phyloP scores from a whole-genome alignment of 2,113 vertebrate genomes.

The Axis porcinus region DNA sequence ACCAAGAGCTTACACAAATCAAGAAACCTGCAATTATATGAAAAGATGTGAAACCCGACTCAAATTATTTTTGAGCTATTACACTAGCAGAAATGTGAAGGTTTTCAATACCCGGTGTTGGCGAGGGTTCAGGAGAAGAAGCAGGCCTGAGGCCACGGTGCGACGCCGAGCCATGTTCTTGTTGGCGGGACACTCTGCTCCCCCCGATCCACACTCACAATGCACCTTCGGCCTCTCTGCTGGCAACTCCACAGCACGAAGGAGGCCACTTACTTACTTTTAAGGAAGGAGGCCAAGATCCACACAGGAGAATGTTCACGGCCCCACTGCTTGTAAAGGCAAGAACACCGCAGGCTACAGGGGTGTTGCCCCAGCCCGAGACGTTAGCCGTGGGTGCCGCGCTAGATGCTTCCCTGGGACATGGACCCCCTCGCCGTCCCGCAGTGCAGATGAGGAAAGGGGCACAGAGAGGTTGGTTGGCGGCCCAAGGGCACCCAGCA shows the following conservation, averaged over 20 bases:
- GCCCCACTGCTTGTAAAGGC: fast-evolving
- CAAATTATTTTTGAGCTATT: not conserved
- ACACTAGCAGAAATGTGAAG: fast-evolving
- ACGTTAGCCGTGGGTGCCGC: fast-evolving
- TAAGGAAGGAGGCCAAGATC: not conserved
- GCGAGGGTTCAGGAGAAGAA: fast-evolving
- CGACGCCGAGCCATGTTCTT: fast-evolving
- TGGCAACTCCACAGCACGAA: fast-evolving
- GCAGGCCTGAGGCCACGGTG: fast-evolving
- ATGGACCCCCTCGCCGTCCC: fast-evolving
- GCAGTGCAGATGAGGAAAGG: fast-evolving
- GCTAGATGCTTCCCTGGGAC: fast-evolving
- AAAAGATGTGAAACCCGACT: fast-evolving
- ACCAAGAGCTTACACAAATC: not conserved
- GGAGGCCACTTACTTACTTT: too few relatives aligned
- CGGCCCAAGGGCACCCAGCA: not conserved
- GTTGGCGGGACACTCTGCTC: fast-evolving
- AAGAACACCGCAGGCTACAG: fast-evolving
- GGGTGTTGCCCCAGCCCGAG: fast-evolving
- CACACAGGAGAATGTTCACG: fast-evolving
- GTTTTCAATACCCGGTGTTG: fast-evolving
- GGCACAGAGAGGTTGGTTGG: not conserved
- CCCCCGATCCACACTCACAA: fast-evolving
- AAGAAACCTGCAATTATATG: fast-evolving
- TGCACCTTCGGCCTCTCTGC: fast-evolving